Percentiles rank a stretch among this genome's conserved stretches.
phyloP scores from a whole-genome alignment of 2,888 invertebrate species.

The Serripes groenlandicus region DNA sequence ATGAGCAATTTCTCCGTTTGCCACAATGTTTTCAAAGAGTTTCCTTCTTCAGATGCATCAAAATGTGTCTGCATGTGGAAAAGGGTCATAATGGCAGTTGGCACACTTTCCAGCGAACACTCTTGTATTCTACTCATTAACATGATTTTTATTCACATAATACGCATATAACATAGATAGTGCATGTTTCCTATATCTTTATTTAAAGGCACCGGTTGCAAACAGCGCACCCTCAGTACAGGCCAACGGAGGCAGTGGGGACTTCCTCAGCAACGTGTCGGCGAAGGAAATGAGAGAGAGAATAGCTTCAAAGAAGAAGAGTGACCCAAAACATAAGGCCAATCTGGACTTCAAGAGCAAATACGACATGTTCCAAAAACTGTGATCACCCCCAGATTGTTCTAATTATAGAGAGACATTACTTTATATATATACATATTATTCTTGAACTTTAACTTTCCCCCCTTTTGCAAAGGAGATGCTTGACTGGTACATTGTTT shows the following conservation, averaged over 20 bases:
- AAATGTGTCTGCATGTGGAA: neutral
- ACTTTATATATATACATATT: slow-evolving; percentile 7
- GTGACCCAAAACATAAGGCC: slow-evolving; percentile 73
- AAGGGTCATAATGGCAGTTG: neutral
- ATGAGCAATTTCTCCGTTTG: neutral
- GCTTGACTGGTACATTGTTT: no score
- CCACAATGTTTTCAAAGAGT: neutral
- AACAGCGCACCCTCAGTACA: slow-evolving; percentile 45
- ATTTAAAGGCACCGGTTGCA: slow-evolving; percentile 44
- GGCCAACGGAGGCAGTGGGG: slow-evolving; percentile 65
- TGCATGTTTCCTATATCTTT: slow-evolving; percentile 19
- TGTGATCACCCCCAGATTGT: slow-evolving; percentile 53
- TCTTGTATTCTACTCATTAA: neutral
- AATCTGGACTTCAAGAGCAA: slow-evolving; percentile 71
- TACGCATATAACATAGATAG: neutral
- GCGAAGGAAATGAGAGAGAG: slow-evolving; percentile 79
- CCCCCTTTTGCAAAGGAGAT: no score
- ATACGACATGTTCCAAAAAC: slow-evolving; percentile 71
- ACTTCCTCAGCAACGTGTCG: slow-evolving; percentile 66
- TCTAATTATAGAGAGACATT: neutral
- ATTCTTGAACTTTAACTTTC: no score
- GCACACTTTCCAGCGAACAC: neutral
- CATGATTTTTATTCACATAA: neutral
- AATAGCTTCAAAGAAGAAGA: slow-evolving; percentile 72
- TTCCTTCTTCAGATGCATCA: neutral